Conservation (phyloP, 92 coral and sea anemone species). For the Blastomussa wellsi region DNA sequence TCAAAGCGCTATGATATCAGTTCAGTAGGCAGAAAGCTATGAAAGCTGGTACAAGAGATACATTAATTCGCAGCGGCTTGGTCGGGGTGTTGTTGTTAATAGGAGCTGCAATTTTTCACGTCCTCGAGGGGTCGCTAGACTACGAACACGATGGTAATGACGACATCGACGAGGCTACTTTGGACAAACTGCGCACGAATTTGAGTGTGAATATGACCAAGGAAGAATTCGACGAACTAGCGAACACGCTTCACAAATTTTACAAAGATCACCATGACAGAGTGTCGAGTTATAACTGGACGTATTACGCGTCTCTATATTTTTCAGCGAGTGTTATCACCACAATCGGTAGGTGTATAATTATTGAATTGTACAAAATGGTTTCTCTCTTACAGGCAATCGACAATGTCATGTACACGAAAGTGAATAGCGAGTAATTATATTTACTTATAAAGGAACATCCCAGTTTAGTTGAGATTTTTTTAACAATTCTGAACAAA, state of each 20-base stretch:
- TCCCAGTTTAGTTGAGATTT: neutral
- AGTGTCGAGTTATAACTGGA: constrained; percentile 26
- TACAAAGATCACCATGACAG: neutral
- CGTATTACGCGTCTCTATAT: constrained; percentile 53
- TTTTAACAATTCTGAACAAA: neutral
- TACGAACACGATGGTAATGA: neutral
- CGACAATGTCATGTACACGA: neutral
- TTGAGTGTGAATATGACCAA: constrained; percentile 38
- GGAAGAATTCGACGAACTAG: constrained; percentile 30
- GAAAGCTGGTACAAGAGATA: constrained; percentile 21
- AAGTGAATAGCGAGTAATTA: neutral
- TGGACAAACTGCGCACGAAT: constrained; percentile 25
- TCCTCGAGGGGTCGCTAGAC: constrained; percentile 31
- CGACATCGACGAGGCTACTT: neutral
- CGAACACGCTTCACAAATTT: constrained; percentile 14
- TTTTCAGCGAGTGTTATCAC: constrained; percentile 58
- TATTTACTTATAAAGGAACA: neutral
- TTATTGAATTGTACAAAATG: neutral
- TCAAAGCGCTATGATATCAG: neutral
- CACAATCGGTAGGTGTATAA: constrained; percentile 53
- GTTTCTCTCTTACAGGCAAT: neutral
- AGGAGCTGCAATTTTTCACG: constrained; percentile 59
- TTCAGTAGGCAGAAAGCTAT: neutral
- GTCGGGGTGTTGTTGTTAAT: constrained; percentile 10
- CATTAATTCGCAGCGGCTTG: constrained; percentile 16